Conservation (phyloP, 2,113 vertebrate species). For the Menidia beryllina region DNA sequence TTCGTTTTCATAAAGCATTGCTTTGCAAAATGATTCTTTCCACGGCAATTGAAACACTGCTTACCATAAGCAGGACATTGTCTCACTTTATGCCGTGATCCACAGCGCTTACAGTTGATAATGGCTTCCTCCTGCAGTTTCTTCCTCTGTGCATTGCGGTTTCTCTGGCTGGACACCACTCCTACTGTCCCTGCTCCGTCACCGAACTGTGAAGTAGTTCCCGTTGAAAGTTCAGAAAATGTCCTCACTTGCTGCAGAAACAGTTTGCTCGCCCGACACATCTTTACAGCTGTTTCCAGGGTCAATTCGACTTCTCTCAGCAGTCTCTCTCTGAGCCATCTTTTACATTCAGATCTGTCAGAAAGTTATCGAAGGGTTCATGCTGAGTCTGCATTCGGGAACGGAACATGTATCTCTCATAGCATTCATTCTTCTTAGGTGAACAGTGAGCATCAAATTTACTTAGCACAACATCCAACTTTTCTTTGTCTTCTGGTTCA, state of each 20-base stretch:
- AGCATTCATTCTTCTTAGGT: neutral
- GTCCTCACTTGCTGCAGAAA: neutral
- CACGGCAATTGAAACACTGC: neutral
- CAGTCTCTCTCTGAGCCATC: neutral
- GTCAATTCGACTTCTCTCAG: neutral
- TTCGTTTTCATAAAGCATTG: neutral
- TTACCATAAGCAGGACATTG: neutral
- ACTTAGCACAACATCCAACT: neutral
- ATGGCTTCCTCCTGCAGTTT: neutral
- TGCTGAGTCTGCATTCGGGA: neutral
- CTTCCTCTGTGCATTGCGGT: too few species aligned
- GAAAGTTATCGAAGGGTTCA: neutral
- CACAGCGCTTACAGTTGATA: neutral
- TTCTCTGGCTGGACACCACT: neutral
- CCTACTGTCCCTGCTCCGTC: neutral
- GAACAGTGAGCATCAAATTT: conserved; percentile 2
- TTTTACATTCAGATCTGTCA: neutral
- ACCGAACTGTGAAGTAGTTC: neutral
- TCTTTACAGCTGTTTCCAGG: neutral
- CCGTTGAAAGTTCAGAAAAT: neutral
- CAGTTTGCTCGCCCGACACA: neutral
- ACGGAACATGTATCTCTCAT: neutral
- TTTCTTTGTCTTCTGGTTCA: neutral
- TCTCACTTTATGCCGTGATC: neutral
- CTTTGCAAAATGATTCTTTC: neutral